Conservation (phyloP, 1,140 invertebrate species). For the Harpegnathos saltator region DNA sequence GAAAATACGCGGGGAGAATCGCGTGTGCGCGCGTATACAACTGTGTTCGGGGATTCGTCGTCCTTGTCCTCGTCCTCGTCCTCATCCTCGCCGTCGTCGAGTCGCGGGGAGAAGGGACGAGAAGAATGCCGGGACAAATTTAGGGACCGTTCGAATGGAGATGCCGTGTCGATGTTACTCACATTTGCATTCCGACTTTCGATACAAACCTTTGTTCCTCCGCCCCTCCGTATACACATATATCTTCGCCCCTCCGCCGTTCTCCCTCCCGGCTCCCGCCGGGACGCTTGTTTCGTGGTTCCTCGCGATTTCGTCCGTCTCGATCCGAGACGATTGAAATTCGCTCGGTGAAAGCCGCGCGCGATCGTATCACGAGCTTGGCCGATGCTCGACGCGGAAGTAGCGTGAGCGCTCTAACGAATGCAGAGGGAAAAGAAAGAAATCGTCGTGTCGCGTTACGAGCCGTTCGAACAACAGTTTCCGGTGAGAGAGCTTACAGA, state of each 20-base stretch:
- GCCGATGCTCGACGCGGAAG: conserved; percentile 41
- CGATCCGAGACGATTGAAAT: conserved; percentile 44
- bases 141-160: conserved; percentile 79
- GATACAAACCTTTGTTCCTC: conserved; percentile 76
- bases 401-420: conserved; percentile 42
- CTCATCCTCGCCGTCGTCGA: conserved; percentile 5
- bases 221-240: conserved; percentile 14
- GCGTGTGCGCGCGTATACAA: conserved; percentile 28
- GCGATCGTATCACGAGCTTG: conserved; percentile 52
- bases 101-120: conserved; percentile 28
- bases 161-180: conserved; percentile 78
- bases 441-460: conserved; percentile 47
- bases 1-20: conserved; percentile 42
- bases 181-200: conserved; percentile 78
- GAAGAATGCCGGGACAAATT: conserved; percentile 76
- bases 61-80: too few species aligned
- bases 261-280: background rate
- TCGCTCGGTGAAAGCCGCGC: conserved; percentile 38
- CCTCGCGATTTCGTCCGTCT: conserved; percentile 19
- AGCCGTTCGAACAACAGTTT: conserved; percentile 31
- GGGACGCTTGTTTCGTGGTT: conserved; percentile 20
- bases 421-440: conserved; percentile 1
- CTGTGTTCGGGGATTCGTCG: conserved; percentile 9
- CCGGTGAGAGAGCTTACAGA: conserved; percentile 26
- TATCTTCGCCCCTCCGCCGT: background rate